A percentile compares a stretch with the other conserved stretches of the same genome.
Evolutionary conservation across 2,888 invertebrate genomes (phyloP).

Genomic region (Kryphioiulus occultus): DNA sequence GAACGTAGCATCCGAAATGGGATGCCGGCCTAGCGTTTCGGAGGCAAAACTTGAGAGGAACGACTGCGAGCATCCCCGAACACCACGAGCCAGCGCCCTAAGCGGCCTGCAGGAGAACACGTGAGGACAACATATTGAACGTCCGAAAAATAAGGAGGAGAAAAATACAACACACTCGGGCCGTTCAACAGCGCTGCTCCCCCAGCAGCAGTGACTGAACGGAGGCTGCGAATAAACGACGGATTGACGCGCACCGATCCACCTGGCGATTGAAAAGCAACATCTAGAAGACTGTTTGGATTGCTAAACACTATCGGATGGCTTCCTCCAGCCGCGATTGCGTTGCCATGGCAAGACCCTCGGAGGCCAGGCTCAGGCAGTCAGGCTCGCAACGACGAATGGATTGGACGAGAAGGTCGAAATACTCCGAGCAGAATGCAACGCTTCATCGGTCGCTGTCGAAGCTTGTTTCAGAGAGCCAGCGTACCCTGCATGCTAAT

Average conservation of each 20-base stretch:
- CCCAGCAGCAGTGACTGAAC: too few relatives aligned
- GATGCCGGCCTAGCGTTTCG: not conserved
- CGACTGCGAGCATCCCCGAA: not conserved
- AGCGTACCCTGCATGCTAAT: not conserved
- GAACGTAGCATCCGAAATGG: not conserved
- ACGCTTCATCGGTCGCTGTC: not conserved
- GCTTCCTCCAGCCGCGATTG: not conserved
- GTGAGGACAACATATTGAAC: not conserved
- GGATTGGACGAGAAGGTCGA: not conserved
- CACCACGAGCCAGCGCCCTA: not conserved
- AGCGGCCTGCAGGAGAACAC: not conserved
- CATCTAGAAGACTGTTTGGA: not conserved
- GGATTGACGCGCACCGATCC: not conserved
- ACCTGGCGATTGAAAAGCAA: constrained; percentile 13
- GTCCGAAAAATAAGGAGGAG: too few relatives aligned
- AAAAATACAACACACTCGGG: too few relatives aligned
- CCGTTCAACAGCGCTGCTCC: not conserved
- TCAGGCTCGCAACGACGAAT: not conserved
- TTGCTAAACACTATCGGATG: not conserved
- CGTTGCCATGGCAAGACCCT: constrained; percentile 25
- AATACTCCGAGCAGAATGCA: constrained; percentile 2
- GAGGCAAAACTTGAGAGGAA: not conserved
- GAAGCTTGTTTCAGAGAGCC: not conserved
- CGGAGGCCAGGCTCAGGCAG: not conserved
- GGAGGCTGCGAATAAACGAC: too few relatives aligned